Evolutionary conservation across 2,113 vertebrate species (phyloP).

Genomic region (Callospermophilus lateralis): DNA sequence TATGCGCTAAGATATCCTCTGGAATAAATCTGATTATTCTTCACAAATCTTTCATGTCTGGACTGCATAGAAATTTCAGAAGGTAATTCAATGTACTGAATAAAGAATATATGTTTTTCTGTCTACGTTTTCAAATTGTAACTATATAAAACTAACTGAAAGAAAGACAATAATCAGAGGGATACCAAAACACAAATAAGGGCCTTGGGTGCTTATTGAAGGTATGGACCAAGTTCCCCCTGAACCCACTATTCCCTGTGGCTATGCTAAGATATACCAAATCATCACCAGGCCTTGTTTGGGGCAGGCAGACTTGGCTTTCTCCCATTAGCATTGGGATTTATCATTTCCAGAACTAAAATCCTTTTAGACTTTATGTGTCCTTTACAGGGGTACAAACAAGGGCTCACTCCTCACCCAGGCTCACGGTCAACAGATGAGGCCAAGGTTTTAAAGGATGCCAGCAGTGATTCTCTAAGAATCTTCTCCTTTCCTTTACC

Average conservation of each 20-base stretch:
- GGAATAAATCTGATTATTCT: background rate
- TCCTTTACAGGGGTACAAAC: background rate
- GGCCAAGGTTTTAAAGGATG: background rate
- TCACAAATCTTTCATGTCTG: background rate
- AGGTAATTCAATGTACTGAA: background rate
- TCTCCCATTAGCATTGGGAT: background rate
- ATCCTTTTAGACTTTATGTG: background rate
- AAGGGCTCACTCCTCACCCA: background rate
- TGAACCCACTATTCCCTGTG: background rate
- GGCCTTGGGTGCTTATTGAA: background rate
- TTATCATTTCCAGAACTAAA: background rate
- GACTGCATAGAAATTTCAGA: background rate
- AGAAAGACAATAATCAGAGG: background rate
- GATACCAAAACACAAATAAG: background rate
- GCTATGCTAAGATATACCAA: background rate
- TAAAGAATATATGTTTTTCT: background rate
- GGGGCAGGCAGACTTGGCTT: background rate
- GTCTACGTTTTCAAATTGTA: conserved; percentile 16
- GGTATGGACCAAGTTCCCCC: background rate
- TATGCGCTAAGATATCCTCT: background rate
- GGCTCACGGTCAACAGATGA: background rate
- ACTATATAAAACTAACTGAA: background rate
- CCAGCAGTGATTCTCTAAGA: background rate
- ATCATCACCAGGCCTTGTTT: background rate
- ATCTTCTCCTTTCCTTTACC: conserved; percentile 6